phyloP scores from a whole-genome alignment of 2,888 invertebrate genomes.

The Pherbina coryleti region DNA sequence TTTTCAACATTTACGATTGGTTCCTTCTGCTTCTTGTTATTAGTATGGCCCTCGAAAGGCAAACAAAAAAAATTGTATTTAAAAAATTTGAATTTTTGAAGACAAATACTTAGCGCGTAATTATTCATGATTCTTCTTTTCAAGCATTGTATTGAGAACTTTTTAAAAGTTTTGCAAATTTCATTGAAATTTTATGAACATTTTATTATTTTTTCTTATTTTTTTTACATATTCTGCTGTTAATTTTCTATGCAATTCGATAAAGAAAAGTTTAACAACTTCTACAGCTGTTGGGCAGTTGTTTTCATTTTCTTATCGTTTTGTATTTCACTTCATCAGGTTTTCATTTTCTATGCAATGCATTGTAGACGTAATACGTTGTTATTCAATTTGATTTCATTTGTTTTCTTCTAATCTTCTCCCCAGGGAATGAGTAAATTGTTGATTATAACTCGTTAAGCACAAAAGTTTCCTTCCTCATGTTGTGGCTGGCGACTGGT shows the following conservation, averaged over 20 bases:
- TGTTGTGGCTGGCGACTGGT: too few species aligned
- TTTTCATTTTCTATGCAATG: not conserved
- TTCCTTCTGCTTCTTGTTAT: not conserved
- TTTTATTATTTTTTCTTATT: not conserved
- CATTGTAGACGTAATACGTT: not conserved
- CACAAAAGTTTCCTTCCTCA: too few species aligned
- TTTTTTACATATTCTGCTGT: too few species aligned
- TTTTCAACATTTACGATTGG: not conserved
- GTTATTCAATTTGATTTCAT: not conserved
- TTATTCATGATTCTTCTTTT: not conserved
- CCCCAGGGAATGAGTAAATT: not conserved
- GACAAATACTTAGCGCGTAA: not conserved
- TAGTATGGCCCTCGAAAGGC: slow-evolving; percentile 16
- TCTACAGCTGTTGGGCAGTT: not conserved
- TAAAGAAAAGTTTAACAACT: not conserved
- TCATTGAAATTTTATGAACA: not conserved
- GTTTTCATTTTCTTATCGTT: not conserved
- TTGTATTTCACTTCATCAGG: not conserved
- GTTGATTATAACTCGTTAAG: not conserved
- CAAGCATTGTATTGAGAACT: not conserved
- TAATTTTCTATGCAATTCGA: too few species aligned
- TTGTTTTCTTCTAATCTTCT: not conserved
- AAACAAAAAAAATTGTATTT: not conserved
- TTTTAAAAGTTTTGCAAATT: not conserved
- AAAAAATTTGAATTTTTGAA: slow-evolving; percentile 16